Conservation (phyloP, 2,888 invertebrate species). For the Mallateleia sp. region DNA sequence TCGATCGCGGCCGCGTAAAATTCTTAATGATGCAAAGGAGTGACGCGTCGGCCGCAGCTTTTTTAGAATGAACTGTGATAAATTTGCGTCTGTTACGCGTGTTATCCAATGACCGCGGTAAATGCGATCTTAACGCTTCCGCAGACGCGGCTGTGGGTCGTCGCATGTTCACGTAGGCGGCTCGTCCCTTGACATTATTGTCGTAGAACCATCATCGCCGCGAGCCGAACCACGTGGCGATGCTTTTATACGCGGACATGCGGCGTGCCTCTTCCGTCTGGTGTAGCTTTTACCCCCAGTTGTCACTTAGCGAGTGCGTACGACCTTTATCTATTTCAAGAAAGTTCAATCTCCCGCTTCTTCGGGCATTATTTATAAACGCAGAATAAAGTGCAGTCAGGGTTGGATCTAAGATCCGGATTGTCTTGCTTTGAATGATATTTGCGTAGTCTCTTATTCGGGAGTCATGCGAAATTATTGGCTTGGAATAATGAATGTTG, state of each 20-base stretch:
- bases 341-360: conserved; percentile 59
- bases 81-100: conserved; percentile 17
- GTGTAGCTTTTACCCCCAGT: not conserved
- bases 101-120: conserved; percentile 30
- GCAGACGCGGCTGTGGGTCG: not conserved
- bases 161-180: conserved; percentile 10
- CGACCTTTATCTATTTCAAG: conserved; percentile 62
- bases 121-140: conserved; percentile 39
- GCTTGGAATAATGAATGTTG: not conserved
- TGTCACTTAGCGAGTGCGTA: conserved; percentile 4
- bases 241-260: not conserved
- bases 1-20: not conserved
- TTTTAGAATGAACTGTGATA: conserved; percentile 19
- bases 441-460: not conserved
- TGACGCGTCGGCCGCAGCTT: conserved; percentile 6
- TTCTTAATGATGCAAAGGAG: not conserved
- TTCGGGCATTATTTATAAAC: conserved; percentile 47
- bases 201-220: conserved; percentile 4
- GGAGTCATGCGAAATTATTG: not conserved
- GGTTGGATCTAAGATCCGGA: conserved; percentile 4
- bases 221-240: conserved; percentile 10
- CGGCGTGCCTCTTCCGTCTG: conserved; percentile 1
- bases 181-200: conserved; percentile 28
- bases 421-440: not conserved
- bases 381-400: conserved; percentile 11